Percentiles rank a stretch among this genome's conserved stretches.
Conservation (phyloP, 1,140 invertebrate genomes). For the Diuraphis noxia region DNA sequence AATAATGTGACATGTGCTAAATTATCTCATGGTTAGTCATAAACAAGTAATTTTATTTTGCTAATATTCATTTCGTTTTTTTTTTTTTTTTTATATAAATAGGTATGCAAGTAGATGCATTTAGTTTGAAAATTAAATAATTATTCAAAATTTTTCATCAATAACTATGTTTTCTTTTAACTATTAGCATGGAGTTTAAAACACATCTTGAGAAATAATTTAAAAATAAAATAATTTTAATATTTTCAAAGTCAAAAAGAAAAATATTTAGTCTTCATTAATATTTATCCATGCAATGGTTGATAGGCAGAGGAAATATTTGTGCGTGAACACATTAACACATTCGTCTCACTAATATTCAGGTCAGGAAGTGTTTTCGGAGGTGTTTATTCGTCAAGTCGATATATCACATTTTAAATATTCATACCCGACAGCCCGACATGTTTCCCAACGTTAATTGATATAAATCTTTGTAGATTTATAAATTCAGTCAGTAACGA, state of each 20-base stretch:
- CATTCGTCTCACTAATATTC: not conserved
- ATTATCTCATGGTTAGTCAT: not conserved
- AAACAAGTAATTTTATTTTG: no score
- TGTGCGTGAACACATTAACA: not conserved
- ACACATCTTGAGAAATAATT: not conserved
- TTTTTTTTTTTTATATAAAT: not conserved
- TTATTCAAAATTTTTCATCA: not conserved
- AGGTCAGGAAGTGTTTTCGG: not conserved
- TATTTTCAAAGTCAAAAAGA: not conserved
- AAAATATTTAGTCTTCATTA: not conserved
- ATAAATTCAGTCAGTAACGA: not conserved
- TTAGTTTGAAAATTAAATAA: not conserved
- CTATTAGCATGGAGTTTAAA: not conserved
- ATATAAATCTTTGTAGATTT: constrained; percentile 4
- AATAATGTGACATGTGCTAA: not conserved
- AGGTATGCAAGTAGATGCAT: not conserved
- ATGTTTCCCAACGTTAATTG: constrained; percentile 15
- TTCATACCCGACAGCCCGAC: not conserved
- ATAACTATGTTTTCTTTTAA: not conserved
- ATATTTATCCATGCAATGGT: not conserved
- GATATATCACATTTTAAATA: not conserved
- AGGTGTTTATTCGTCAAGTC: not conserved
- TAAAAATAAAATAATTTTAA: not conserved
- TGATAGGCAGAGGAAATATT: not conserved
- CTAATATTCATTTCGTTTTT: not conserved